These are phyloP conservation scores for Ceratitis capitata DNA, from an alignment of 1,140 invertebrate genomes.

Conservation along the genomic window DNA sequence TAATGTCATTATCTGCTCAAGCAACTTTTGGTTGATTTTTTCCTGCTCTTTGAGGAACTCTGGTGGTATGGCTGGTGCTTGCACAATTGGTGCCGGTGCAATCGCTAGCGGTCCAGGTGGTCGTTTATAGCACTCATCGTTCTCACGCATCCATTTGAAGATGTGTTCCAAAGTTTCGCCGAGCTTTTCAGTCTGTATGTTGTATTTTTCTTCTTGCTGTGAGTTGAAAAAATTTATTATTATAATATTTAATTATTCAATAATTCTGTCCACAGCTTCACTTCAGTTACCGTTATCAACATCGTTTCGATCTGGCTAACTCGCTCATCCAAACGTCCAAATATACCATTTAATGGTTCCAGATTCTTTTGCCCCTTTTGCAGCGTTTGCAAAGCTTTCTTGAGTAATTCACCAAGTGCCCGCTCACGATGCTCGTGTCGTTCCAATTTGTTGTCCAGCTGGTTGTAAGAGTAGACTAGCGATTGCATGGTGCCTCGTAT, in stretches of 20 bases:
- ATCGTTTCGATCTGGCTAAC: conserved; percentile 76
- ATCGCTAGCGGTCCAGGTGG: conserved; percentile 54
- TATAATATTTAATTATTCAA: neutral
- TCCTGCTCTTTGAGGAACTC: conserved; percentile 54
- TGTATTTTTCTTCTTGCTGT: conserved; percentile 63
- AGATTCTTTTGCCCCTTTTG: conserved; percentile 78
- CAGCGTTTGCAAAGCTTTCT: conserved; percentile 75
- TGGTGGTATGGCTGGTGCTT: conserved; percentile 44
- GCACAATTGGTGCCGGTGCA: conserved; percentile 40
- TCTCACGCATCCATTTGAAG: conserved; percentile 71
- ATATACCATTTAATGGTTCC: conserved; percentile 74
- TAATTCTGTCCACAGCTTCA: neutral
- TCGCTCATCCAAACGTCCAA: conserved; percentile 74
- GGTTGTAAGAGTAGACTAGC: conserved; percentile 81
- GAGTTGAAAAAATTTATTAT: neutral
- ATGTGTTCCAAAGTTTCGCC: conserved; percentile 74
- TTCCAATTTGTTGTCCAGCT: conserved; percentile 83
- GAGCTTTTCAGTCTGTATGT: conserved; percentile 73
- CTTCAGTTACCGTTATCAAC: conserved; percentile 68
- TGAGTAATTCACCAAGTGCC: conserved; percentile 80
- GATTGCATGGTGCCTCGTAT: conserved; percentile 83
- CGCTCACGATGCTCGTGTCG: conserved; percentile 84
- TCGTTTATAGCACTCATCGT: conserved; percentile 58
- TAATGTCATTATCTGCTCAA: conserved; percentile 69
- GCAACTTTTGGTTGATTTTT: conserved; percentile 65